Conservation (phyloP, 1,140 invertebrate species). For the Himalopsyche phryganea region DNA sequence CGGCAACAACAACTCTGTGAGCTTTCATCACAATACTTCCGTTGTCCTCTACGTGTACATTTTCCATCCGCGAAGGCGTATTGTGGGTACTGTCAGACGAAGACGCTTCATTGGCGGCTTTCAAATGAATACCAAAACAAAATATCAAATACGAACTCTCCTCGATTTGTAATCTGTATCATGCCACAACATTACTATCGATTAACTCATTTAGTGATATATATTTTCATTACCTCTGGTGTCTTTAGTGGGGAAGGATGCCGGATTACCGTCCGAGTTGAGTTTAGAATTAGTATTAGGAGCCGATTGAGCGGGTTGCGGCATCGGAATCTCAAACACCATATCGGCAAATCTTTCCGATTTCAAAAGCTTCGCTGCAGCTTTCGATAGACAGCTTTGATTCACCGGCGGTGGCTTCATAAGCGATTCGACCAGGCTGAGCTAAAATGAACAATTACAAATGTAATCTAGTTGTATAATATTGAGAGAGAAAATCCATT, state of each 20-base stretch:
- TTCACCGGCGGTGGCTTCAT: slow-evolving; percentile 54
- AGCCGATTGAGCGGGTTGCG: slow-evolving; percentile 8
- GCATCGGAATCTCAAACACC: slow-evolving; percentile 56
- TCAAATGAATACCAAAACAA: too few species aligned
- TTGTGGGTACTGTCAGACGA: background rate
- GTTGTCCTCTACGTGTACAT: slow-evolving; percentile 5
- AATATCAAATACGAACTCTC: too few species aligned
- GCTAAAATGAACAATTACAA: slow-evolving; percentile 41
- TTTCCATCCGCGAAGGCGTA: background rate
- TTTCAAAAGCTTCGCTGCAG: slow-evolving; percentile 50
- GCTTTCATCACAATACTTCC: slow-evolving; percentile 43
- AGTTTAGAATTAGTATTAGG: background rate
- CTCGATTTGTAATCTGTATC: too few species aligned
- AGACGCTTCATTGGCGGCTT: background rate
- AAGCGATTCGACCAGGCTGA: slow-evolving; percentile 57
- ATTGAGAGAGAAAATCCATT: background rate
- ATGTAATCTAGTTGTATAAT: background rate
- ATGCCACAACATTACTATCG: too few species aligned
- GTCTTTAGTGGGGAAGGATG: too few species aligned
- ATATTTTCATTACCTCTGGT: too few species aligned
- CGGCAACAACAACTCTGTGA: slow-evolving; percentile 61
- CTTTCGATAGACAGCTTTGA: slow-evolving; percentile 53
- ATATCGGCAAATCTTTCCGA: slow-evolving; percentile 54
- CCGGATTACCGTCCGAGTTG: background rate
- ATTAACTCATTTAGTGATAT: too few species aligned